A percentile compares a stretch with the other conserved stretches of the same genome.
These are phyloP conservation scores for Chrysocyon brachyurus DNA, from an alignment of 2,797 vertebrate species.

Conservation along the genomic window DNA sequence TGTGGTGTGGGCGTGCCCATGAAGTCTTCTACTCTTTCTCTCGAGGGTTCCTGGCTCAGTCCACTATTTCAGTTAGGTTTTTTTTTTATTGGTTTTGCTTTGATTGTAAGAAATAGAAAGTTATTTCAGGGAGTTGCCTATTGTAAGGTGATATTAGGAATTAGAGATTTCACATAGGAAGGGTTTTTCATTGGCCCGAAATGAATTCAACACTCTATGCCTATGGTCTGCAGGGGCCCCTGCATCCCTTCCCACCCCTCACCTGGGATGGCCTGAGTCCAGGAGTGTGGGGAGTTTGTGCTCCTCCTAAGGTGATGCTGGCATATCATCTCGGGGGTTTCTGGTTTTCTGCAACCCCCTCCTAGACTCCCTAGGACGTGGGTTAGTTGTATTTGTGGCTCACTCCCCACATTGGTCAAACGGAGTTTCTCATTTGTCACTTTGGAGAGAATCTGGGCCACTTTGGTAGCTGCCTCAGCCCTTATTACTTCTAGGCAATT, in stretches of 20 bases:
- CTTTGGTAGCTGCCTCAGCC: not conserved
- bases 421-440: too few species aligned
- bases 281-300: not conserved
- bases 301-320: not conserved
- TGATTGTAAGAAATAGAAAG: not conserved
- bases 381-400: not conserved
- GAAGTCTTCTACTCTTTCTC: not conserved
- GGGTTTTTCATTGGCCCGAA: not conserved
- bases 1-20: not conserved
- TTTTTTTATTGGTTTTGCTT: not conserved
- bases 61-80: not conserved
- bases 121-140: not conserved
- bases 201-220: not conserved
- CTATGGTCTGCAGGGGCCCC: not conserved
- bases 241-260: rapidly evolving
- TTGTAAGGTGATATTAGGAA: not conserved
- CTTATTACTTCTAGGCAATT: not conserved
- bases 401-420: not conserved
- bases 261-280: not conserved
- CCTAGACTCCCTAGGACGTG: not conserved
- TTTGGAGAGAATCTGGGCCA: not conserved
- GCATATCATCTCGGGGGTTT: not conserved
- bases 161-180: not conserved
- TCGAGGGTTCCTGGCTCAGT: not conserved
- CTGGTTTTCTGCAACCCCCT: not conserved